phyloP scores from a whole-genome alignment of 2,888 invertebrate genomes.

The Rotaria socialis region DNA sequence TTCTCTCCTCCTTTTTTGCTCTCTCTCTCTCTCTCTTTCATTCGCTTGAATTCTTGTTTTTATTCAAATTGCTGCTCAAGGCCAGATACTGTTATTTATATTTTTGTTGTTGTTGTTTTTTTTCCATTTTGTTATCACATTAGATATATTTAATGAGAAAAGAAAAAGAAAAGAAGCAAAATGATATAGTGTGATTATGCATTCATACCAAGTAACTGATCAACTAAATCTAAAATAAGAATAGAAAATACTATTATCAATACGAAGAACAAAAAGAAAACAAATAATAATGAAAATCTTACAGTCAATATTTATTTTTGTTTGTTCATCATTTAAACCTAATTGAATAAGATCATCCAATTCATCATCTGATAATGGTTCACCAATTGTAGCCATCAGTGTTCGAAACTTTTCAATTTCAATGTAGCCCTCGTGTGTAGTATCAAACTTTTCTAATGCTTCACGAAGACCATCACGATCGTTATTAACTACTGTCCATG shows the following conservation, averaged over 20 bases:
- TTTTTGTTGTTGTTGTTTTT: constrained; percentile 16
- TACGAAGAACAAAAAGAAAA: too few relatives aligned
- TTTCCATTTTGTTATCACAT: background rate
- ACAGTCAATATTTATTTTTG: background rate
- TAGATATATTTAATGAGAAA: background rate
- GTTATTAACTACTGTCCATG: constrained; percentile 9
- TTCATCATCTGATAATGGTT: background rate
- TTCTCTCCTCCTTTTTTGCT: background rate
- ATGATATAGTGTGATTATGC: background rate
- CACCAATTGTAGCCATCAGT: background rate
- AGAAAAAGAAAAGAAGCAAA: background rate
- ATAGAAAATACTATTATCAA: too few relatives aligned
- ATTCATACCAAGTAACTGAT: constrained; percentile 1
- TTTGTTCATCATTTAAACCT: background rate
- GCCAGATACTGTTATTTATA: constrained; percentile 26
- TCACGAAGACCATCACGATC: background rate
- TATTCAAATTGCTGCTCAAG: constrained; percentile 1
- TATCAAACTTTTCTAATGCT: background rate
- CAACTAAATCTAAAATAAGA: background rate
- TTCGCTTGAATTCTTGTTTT: background rate
- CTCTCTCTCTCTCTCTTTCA: background rate
- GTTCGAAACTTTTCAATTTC: background rate
- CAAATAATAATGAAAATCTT: background rate
- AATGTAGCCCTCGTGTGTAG: background rate
- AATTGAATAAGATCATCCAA: background rate